Conservation (phyloP, 1,140 invertebrate species). For the Scaptomyza hsui region DNA sequence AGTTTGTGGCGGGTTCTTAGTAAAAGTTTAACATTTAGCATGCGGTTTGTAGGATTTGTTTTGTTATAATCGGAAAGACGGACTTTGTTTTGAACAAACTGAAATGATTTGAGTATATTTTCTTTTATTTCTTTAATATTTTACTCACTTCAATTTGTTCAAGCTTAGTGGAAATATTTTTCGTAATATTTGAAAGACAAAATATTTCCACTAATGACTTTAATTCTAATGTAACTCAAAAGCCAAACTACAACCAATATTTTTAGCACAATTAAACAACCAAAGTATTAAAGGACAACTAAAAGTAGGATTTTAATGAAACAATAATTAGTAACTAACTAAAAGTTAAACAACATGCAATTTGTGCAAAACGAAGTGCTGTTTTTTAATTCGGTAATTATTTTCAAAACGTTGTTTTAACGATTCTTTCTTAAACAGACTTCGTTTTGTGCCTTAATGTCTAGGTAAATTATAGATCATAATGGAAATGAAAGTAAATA, state of each 20-base stretch:
- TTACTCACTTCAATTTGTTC: slow-evolving; percentile 56
- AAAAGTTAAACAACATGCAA: slow-evolving; percentile 56
- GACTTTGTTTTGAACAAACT: slow-evolving; percentile 50
- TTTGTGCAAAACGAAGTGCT: slow-evolving; percentile 60
- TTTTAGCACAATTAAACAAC: slow-evolving; percentile 62
- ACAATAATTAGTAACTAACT: slow-evolving; percentile 48
- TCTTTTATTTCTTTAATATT: neutral
- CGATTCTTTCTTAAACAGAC: slow-evolving; percentile 32
- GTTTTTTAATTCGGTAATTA: slow-evolving; percentile 2
- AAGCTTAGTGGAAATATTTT: slow-evolving; percentile 49
- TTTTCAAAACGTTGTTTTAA: neutral
- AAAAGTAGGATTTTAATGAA: slow-evolving; percentile 52
- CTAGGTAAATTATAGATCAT: slow-evolving; percentile 60
- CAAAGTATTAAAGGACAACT: slow-evolving; percentile 74
- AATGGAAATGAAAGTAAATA: slow-evolving; percentile 70
- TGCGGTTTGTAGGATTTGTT: slow-evolving; percentile 45
- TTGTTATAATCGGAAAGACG: slow-evolving; percentile 60
- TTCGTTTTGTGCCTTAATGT: slow-evolving; percentile 56
- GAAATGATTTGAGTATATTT: slow-evolving; percentile 38
- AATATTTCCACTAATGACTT: slow-evolving; percentile 57
- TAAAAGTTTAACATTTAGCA: slow-evolving; percentile 39
- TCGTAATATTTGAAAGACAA: slow-evolving; percentile 2
- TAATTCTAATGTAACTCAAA: slow-evolving; percentile 46
- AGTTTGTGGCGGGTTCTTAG: slow-evolving; percentile 14
- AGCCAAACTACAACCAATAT: slow-evolving; percentile 70